A percentile compares a stretch with the other conserved stretches of the same genome.
Evolutionary conservation across 2,888 invertebrate species (phyloP).

Genomic region (Oeneis ivallda): DNA sequence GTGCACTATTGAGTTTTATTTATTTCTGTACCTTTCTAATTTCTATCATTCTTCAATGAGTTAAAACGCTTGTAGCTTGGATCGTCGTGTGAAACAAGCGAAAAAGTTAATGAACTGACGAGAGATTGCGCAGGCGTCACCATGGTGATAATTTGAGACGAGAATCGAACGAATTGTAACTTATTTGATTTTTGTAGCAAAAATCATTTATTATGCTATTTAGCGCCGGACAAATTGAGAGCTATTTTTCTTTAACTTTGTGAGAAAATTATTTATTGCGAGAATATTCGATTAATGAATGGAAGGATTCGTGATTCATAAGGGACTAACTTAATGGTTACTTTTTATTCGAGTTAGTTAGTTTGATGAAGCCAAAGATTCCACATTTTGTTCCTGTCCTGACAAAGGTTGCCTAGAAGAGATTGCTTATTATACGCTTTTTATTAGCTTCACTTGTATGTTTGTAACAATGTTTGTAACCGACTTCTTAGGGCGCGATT

Average conservation of each 20-base stretch:
- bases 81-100: slow-evolving; percentile 37
- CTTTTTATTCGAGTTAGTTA: too few relatives aligned
- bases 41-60: not conserved
- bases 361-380: too few relatives aligned
- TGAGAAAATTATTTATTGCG: not conserved
- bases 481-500: too few relatives aligned
- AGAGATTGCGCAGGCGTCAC: slow-evolving; percentile 61
- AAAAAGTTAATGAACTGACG: slow-evolving; percentile 72
- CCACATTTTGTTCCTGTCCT: too few relatives aligned
- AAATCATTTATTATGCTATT: slow-evolving; percentile 20
- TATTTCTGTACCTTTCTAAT: not conserved
- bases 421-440: too few relatives aligned
- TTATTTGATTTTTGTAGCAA: slow-evolving; percentile 30
- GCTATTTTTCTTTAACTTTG: not conserved
- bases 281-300: not conserved
- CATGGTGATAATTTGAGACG: slow-evolving; percentile 59
- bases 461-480: too few relatives aligned
- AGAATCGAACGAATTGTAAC: slow-evolving; percentile 45
- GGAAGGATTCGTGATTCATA: not conserved
- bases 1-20: too few relatives aligned
- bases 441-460: too few relatives aligned
- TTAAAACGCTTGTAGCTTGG: slow-evolving; percentile 39
- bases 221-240: slow-evolving; percentile 6
- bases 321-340: not conserved
- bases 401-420: too few relatives aligned